These are phyloP conservation scores for Patella caerulea DNA, from an alignment of 2,888 invertebrate species.

Conservation along the genomic window DNA sequence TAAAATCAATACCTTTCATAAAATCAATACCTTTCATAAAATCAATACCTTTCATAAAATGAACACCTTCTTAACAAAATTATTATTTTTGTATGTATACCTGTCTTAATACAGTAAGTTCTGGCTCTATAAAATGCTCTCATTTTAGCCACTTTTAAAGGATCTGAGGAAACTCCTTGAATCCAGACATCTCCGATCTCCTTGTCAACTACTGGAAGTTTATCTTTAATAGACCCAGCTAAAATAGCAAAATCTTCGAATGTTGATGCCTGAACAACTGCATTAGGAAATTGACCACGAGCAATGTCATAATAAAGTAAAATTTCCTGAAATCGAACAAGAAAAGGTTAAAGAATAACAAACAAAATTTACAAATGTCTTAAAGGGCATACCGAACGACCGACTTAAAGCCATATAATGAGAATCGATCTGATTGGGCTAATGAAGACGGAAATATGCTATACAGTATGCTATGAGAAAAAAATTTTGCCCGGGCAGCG, in stretches of 20 bases:
- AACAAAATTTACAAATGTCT: too few relatives aligned
- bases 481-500: too few relatives aligned
- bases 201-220: constrained; percentile 49
- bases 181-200: constrained; percentile 68
- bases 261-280: constrained; percentile 54
- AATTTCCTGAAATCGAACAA: constrained; percentile 50
- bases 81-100: background rate
- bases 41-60: too few relatives aligned
- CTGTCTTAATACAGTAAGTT: constrained; percentile 37
- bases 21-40: too few relatives aligned
- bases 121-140: constrained; percentile 49
- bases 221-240: constrained; percentile 38
- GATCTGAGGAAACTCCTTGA: constrained; percentile 62
- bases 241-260: constrained; percentile 56
- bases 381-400: too few relatives aligned
- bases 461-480: too few relatives aligned
- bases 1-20: too few relatives aligned
- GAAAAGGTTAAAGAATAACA: too few relatives aligned
- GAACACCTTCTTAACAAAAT: too few relatives aligned
- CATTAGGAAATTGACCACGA: constrained; percentile 57
- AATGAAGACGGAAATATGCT: too few relatives aligned
- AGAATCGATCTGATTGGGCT: too few relatives aligned
- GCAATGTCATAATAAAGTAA: constrained; percentile 60
- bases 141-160: constrained; percentile 58
- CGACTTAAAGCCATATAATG: too few relatives aligned